phyloP scores from a whole-genome alignment of 2,797 vertebrate species.

The Manis javanica region DNA sequence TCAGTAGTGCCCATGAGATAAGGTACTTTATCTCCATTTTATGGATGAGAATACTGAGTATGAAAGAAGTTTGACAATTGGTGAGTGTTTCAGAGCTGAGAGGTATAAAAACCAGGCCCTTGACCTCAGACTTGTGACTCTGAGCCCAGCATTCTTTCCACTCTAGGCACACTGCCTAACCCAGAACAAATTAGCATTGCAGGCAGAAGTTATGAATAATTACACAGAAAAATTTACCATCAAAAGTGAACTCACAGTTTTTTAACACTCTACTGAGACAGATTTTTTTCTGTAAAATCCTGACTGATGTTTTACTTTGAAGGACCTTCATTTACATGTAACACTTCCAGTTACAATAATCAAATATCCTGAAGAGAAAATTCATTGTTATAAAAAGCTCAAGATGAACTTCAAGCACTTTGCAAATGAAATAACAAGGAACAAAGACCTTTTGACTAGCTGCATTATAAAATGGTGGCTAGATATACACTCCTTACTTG shows the following conservation, averaged over 20 bases:
- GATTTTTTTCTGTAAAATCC: slow-evolving; percentile 53
- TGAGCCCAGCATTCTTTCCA: neutral
- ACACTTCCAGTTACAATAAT: neutral
- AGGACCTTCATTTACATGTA: neutral
- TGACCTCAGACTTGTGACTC: slow-evolving; percentile 32
- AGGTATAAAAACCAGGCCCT: slow-evolving; percentile 16
- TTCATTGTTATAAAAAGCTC: neutral
- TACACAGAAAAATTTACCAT: slow-evolving; percentile 9
- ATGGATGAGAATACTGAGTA: neutral
- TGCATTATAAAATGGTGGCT: slow-evolving; percentile 47
- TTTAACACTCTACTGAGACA: neutral
- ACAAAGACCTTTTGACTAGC: neutral
- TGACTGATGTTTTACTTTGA: slow-evolving; percentile 49
- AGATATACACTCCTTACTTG: neutral
- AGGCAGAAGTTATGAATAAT: slow-evolving; percentile 46
- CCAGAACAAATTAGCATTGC: slow-evolving; percentile 12
- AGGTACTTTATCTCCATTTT: neutral
- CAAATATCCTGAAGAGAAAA: slow-evolving; percentile 24
- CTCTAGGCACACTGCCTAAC: neutral
- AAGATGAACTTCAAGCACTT: neutral
- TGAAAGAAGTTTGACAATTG: slow-evolving; percentile 7
- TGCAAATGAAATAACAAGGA: slow-evolving; percentile 56
- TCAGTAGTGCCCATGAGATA: neutral
- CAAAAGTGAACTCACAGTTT: neutral
- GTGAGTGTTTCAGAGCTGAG: slow-evolving; percentile 24